Conservation (phyloP, 2,797 vertebrate genomes). For the Heliangelus exortis region DNA sequence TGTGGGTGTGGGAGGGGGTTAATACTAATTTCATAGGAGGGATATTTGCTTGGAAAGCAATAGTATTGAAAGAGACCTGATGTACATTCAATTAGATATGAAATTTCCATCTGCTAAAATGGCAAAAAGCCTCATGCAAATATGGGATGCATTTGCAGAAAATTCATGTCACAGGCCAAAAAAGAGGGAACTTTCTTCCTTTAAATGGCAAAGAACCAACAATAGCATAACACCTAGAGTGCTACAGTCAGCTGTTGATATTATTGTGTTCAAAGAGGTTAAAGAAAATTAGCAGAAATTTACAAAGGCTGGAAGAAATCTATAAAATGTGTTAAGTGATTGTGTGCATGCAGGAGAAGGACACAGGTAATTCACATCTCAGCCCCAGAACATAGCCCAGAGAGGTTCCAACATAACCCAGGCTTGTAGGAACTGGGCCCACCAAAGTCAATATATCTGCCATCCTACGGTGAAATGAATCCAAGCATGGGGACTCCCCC, state of each 20-base stretch:
- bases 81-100: conserved; percentile 49
- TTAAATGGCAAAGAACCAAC: conserved; percentile 33
- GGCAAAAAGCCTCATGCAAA: conserved; percentile 55
- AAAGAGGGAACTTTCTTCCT: conserved; percentile 33
- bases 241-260: not conserved
- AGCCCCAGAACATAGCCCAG: not conserved
- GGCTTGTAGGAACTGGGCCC: not conserved
- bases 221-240: conserved; percentile 40
- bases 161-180: conserved; percentile 37
- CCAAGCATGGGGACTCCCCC: not conserved
- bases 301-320: not conserved
- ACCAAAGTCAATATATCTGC: not conserved
- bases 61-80: conserved; percentile 17
- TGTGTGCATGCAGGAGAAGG: not conserved
- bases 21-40: not conserved
- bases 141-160: conserved; percentile 58
- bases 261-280: not conserved
- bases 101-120: conserved; percentile 66
- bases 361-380: not conserved
- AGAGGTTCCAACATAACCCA: not conserved
- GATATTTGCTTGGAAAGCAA: conserved; percentile 34
- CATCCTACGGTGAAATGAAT: not conserved
- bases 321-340: not conserved
- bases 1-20: not conserved
- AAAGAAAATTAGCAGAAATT: conserved; percentile 26